Conservation (phyloP, 2,888 invertebrate genomes). For the Timandra comae region DNA sequence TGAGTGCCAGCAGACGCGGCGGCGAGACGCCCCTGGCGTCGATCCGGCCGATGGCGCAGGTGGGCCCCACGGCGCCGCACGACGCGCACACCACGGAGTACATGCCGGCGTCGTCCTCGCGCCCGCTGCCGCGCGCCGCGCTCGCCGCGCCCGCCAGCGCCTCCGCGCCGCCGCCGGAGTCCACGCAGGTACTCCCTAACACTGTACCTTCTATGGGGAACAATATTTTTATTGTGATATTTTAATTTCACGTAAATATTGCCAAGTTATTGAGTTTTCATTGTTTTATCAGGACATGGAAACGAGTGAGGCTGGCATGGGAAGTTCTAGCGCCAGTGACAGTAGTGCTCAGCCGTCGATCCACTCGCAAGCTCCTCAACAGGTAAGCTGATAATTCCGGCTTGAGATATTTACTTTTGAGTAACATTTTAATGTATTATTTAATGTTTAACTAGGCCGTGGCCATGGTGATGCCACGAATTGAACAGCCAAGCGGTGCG, state of each 20-base stretch:
- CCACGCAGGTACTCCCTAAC: slow-evolving; percentile 54
- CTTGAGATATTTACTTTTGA: no score
- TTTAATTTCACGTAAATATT: no score
- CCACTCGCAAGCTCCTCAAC: slow-evolving; percentile 64
- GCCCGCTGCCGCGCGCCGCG: slow-evolving; percentile 77
- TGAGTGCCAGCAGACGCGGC: slow-evolving; percentile 79
- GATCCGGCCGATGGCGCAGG: slow-evolving; percentile 92
- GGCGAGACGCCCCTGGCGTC: slow-evolving; percentile 91
- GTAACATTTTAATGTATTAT: no score
- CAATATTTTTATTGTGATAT: no score
- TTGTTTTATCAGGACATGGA: slow-evolving; percentile 72
- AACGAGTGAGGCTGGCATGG: slow-evolving; percentile 66
- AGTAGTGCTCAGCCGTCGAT: slow-evolving; percentile 61
- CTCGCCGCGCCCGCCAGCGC: slow-evolving; percentile 64
- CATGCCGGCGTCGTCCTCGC: slow-evolving; percentile 89
- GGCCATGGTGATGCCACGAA: slow-evolving; percentile 82
- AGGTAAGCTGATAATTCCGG: slow-evolving; percentile 34
- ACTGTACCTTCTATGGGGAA: no score
- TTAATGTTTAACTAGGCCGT: no score
- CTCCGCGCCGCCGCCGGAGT: slow-evolving; percentile 71
- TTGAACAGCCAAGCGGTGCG: slow-evolving; percentile 77
- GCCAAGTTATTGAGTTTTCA: no score
- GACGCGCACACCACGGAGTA: slow-evolving; percentile 82
- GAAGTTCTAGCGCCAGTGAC: slow-evolving; percentile 61
- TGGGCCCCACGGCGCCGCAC: slow-evolving; percentile 86